phyloP scores from a whole-genome alignment of 2,888 invertebrate species.

The Watsonalla cultraria region DNA sequence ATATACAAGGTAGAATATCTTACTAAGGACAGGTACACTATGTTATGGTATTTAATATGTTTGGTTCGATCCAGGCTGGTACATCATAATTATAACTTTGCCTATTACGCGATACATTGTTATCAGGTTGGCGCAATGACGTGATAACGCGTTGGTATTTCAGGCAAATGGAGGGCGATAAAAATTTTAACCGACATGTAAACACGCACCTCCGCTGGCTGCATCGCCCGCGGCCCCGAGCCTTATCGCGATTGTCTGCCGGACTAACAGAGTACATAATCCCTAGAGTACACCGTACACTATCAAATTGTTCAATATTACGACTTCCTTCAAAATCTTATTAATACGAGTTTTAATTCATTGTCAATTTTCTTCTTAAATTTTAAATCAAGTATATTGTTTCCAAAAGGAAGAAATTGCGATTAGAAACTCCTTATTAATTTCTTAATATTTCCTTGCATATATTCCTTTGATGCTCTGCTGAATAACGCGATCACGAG shows the following conservation, averaged over 20 bases:
- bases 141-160: conserved; percentile 61
- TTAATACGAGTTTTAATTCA: no score
- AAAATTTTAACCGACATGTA: conserved; percentile 59
- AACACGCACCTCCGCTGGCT: conserved; percentile 43
- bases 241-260: conserved; percentile 38
- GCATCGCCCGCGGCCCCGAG: conserved; percentile 39
- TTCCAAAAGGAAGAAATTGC: conserved; percentile 50
- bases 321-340: no score
- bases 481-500: conserved; percentile 73
- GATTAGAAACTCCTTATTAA: conserved; percentile 54
- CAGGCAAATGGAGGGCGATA: conserved; percentile 55
- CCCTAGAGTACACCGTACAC: no score
- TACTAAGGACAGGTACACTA: no score
- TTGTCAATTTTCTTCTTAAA: no score
- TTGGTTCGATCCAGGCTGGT: conserved; percentile 15
- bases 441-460: conserved; percentile 61
- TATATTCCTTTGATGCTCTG: conserved; percentile 71
- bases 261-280: conserved; percentile 17
- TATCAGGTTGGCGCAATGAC: conserved; percentile 56
- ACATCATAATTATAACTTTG: conserved; percentile 42
- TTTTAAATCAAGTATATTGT: conserved; percentile 16
- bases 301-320: no score
- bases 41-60: no score
- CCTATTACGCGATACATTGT: conserved; percentile 50
- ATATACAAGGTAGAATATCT: no score